Conservation (phyloP, 2,888 invertebrate genomes). For the Operophtera brumata region DNA sequence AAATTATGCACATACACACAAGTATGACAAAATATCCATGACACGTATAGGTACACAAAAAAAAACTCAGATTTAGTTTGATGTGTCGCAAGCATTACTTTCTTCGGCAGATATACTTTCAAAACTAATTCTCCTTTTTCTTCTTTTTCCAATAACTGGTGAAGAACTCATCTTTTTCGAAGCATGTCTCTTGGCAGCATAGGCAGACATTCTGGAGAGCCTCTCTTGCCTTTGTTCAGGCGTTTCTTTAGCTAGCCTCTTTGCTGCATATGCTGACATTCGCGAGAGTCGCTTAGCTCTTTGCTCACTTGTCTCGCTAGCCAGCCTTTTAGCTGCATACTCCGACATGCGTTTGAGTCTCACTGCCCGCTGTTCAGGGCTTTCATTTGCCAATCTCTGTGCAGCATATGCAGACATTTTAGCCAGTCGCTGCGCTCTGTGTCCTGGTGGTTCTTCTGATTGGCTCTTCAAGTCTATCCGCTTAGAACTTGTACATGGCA, state of each 20-base stretch:
- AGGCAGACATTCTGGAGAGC: conserved; percentile 68
- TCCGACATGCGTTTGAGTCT: conserved; percentile 72
- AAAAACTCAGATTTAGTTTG: conserved; percentile 32
- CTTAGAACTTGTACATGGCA: conserved; percentile 5
- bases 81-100: conserved; percentile 3
- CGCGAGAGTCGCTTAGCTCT: conserved; percentile 63
- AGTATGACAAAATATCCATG: too few relatives aligned
- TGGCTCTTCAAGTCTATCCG: conserved; percentile 10
- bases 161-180: conserved; percentile 46
- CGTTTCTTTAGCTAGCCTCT: conserved; percentile 65
- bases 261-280: conserved; percentile 74
- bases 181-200: conserved; percentile 66
- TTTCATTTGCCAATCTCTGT: conserved; percentile 66
- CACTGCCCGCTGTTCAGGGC: conserved; percentile 61
- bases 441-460: conserved; percentile 55
- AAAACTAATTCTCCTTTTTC: conserved; percentile 2
- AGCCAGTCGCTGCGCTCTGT: conserved; percentile 60
- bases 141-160: conserved; percentile 7
- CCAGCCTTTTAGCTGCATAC: conserved; percentile 66
- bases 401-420: conserved; percentile 76
- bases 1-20: too few relatives aligned
- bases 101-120: conserved; percentile 5
- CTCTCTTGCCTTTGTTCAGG: conserved; percentile 63
- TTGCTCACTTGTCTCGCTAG: conserved; percentile 65
- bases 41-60: too few relatives aligned